phyloP scores from a whole-genome alignment of 2,797 vertebrate genomes.

The Ctenopoma multispine region DNA sequence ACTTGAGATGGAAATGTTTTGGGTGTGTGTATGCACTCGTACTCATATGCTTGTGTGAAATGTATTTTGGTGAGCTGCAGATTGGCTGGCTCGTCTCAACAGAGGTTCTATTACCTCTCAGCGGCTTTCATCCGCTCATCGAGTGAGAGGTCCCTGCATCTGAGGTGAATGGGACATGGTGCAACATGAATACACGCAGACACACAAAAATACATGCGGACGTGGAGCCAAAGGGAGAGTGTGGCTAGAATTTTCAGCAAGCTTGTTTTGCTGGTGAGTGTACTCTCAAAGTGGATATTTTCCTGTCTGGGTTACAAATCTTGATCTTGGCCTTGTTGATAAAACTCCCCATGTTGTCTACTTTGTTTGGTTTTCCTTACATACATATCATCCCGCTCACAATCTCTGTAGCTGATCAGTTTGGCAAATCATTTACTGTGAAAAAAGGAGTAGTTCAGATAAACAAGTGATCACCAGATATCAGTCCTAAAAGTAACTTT shows the following conservation, averaged over 20 bases:
- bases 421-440: too few species aligned
- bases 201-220: constrained; percentile 34
- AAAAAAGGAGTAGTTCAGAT: background rate
- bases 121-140: constrained; percentile 74
- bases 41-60: constrained; percentile 58
- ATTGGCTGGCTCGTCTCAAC: constrained; percentile 88
- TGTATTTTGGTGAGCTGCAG: constrained; percentile 87
- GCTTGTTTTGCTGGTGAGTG: constrained; percentile 7
- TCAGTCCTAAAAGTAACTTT: constrained; percentile 36
- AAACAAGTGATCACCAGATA: constrained; percentile 9
- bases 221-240: constrained; percentile 6
- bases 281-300: constrained; percentile 22
- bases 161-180: constrained; percentile 38
- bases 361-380: background rate
- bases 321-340: background rate
- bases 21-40: background rate
- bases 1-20: constrained; percentile 75
- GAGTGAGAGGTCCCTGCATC: constrained; percentile 59
- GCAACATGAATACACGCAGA: constrained; percentile 32
- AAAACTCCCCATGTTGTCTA: background rate
- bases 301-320: background rate
- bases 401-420: too few species aligned
- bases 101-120: constrained; percentile 84
- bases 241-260: constrained; percentile 28
- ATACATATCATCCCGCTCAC: too few species aligned